These are phyloP conservation scores for Eupithecia subfuscata DNA, from an alignment of 2,888 invertebrate species.

Conservation along the genomic window DNA sequence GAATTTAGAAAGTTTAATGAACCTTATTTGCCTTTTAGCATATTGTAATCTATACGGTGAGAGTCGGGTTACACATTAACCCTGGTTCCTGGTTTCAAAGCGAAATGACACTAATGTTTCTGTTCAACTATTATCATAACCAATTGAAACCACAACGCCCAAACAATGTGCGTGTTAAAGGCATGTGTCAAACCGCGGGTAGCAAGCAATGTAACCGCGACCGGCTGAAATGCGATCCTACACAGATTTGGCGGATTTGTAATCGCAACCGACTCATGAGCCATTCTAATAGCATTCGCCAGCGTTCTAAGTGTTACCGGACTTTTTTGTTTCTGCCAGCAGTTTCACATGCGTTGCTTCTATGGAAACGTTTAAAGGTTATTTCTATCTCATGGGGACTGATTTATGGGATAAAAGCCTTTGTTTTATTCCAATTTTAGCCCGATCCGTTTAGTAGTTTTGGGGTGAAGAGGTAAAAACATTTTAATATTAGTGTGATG, in stretches of 20 bases:
- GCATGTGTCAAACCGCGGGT: constrained; percentile 24
- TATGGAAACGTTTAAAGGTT: neutral
- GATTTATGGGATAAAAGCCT: too few relatives aligned
- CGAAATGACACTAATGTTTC: neutral
- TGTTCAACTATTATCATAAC: neutral
- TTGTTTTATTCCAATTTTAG: too few relatives aligned
- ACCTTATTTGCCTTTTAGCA: too few relatives aligned
- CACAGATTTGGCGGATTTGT: neutral
- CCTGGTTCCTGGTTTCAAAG: neutral
- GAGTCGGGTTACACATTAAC: too few relatives aligned
- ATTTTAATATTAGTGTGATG: too few relatives aligned
- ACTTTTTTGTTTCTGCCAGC: neutral
- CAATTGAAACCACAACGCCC: constrained; percentile 4
- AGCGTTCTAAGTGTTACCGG: neutral
- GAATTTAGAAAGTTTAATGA: neutral
- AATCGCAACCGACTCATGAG: neutral
- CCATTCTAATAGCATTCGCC: neutral
- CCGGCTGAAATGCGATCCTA: neutral
- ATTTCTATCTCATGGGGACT: neutral
- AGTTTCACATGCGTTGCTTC: neutral
- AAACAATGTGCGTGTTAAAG: constrained; percentile 1
- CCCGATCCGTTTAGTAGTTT: too few relatives aligned
- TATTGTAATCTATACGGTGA: too few relatives aligned
- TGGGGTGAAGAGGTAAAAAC: too few relatives aligned
- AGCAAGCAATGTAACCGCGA: constrained; percentile 11